Evolutionary conservation across 2,888 invertebrate genomes (phyloP).

Genomic region (Autographa gamma): DNA sequence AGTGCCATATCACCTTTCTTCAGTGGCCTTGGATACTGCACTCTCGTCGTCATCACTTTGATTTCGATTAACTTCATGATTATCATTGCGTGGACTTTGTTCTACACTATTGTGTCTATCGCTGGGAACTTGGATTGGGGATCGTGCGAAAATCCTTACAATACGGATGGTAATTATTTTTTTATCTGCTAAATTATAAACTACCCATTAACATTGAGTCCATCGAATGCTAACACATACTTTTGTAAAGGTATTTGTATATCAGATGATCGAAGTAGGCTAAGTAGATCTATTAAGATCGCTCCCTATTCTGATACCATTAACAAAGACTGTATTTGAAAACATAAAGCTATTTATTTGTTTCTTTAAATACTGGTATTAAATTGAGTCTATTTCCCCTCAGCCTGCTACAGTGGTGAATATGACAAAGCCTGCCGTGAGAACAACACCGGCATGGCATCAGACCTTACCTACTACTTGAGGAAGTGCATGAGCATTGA

Average conservation of each 20-base stretch:
- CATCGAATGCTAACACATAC: neutral
- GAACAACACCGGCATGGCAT: slow-evolving; percentile 70
- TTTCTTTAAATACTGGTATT: no score
- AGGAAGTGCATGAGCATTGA: slow-evolving; percentile 84
- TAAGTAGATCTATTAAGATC: no score
- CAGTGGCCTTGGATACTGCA: slow-evolving; percentile 91
- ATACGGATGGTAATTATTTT: slow-evolving; percentile 87
- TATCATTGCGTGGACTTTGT: slow-evolving; percentile 93
- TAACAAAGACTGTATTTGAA: no score
- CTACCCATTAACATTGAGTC: no score
- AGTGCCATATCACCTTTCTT: slow-evolving; percentile 90
- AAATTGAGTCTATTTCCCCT: slow-evolving; percentile 15
- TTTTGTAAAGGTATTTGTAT: no score
- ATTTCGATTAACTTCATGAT: slow-evolving; percentile 94
- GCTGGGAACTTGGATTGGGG: slow-evolving; percentile 91
- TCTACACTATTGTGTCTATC: slow-evolving; percentile 93
- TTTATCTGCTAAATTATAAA: neutral
- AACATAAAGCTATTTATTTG: no score
- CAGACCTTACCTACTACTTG: slow-evolving; percentile 87
- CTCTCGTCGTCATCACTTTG: slow-evolving; percentile 91
- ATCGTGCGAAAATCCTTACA: slow-evolving; percentile 90
- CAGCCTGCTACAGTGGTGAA: slow-evolving; percentile 91
- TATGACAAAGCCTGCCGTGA: slow-evolving; percentile 87
- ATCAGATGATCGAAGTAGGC: no score
- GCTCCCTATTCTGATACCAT: no score